These are phyloP conservation scores for Lasioglossum zephyrum DNA, from an alignment of 2,888 invertebrate species.

Conservation along the genomic window DNA sequence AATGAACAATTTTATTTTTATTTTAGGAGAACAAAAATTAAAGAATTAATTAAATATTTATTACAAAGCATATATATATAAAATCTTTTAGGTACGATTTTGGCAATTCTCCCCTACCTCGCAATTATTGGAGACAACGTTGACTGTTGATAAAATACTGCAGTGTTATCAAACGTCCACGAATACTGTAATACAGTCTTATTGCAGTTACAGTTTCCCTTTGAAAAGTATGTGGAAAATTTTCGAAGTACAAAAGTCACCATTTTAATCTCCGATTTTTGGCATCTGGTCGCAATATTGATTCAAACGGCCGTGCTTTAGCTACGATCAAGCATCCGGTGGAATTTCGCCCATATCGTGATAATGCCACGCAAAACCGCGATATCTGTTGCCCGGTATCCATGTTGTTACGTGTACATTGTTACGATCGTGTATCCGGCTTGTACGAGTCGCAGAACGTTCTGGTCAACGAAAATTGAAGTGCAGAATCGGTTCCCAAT, in stretches of 20 bases:
- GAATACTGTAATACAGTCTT: too few relatives aligned
- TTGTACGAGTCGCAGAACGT: neutral
- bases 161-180: too few relatives aligned
- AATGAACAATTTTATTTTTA: too few relatives aligned
- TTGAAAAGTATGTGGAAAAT: too few relatives aligned
- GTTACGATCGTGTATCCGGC: neutral
- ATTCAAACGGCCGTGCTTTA: neutral
- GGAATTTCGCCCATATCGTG: neutral
- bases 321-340: neutral
- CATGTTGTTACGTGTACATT: neutral
- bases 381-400: neutral
- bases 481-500: neutral
- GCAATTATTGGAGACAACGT: too few relatives aligned
- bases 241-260: neutral
- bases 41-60: too few relatives aligned
- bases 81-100: too few relatives aligned
- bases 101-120: too few relatives aligned
- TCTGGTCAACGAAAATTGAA: neutral
- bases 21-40: too few relatives aligned
- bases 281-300: neutral
- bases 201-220: too few relatives aligned
- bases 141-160: too few relatives aligned
- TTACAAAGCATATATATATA: too few relatives aligned
- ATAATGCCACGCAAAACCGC: neutral
- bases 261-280: neutral